These are phyloP conservation scores for Salvelinus alpinus DNA, from an alignment of 2,113 vertebrate species.

Conservation along the genomic window DNA sequence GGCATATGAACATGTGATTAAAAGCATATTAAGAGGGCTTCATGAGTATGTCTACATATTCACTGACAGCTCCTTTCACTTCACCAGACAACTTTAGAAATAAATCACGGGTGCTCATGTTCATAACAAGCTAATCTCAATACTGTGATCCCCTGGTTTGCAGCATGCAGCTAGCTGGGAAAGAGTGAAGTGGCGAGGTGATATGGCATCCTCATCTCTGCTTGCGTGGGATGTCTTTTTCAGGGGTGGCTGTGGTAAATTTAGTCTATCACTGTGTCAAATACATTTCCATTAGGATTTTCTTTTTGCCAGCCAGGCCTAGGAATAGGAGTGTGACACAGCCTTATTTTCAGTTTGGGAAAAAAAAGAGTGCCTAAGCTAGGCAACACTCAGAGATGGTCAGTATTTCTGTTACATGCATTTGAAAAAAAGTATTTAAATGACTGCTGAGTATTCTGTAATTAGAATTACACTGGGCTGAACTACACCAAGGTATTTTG, in stretches of 20 bases:
- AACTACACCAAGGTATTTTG: no score
- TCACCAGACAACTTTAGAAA: neutral
- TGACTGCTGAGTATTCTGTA: no score
- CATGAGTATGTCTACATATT: neutral
- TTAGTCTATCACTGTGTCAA: constrained; percentile 51
- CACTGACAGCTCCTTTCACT: constrained; percentile 3
- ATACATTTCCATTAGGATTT: constrained; percentile 50
- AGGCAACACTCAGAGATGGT: no score
- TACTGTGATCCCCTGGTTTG: neutral
- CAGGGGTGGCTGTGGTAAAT: constrained; percentile 40
- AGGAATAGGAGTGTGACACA: constrained; percentile 48
- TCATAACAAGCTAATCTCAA: constrained; percentile 37
- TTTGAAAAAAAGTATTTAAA: no score
- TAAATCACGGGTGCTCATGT: neutral
- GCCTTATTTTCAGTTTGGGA: constrained; percentile 30
- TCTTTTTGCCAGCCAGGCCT: constrained; percentile 28
- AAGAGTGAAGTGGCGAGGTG: constrained; percentile 11
- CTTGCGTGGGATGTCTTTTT: constrained; percentile 9
- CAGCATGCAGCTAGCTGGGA: neutral
- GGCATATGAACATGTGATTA: constrained; percentile 37
- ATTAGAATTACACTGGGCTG: no score
- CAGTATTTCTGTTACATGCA: no score
- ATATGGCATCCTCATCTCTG: neutral
- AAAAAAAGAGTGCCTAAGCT: neutral
- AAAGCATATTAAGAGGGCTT: constrained; percentile 33